Evolutionary conservation across 2,797 vertebrate genomes (phyloP), one percentile per base, ranked within the genome.

Genomic region (Gallirallus australis): DNA sequence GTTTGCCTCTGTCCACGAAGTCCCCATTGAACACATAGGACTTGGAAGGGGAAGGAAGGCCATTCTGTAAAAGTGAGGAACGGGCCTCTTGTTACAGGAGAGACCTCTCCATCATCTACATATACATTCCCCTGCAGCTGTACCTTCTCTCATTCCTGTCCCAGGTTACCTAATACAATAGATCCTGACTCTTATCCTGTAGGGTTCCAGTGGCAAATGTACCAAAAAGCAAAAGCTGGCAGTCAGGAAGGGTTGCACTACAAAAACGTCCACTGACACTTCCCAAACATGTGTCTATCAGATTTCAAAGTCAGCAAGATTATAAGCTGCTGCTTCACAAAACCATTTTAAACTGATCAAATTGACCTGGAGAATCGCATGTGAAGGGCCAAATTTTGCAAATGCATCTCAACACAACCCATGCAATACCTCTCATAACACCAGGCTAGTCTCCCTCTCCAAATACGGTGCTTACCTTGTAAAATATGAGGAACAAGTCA

Each of bases 11-110:
- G 92, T 99, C 99, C 96, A 99, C 99, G 31, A 98, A 99, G 96
- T 99, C 99, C 13, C 99, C 99, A 0, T 99, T 99, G 97, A 99
- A 99, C 86, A 99, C 98, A 0, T 99, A 99, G 1, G 98, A 97
- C 54, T 98, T 99, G 94, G 99, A 99, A 59, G 98, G 97, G 1
- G 99, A 99, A 1, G 99, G 99, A 83, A 99, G 98, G 61, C 99
- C 99, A 1, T 99, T 99, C 99, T 99, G 97, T 45, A 77, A 56
- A 50, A 52, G 12, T 25, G 54, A 60, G 50, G 70, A 81, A 73
- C 6, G 40, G 37, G n/a, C 4, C 1, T 35, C 20, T 42, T 42
- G 19, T 85, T 52, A 82, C 33, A 12, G 2, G 12, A 64, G 19
- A 78, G 50, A 21, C 27, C 21, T 59, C 30, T 25, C 39, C 20